Evolutionary conservation across 1,140 invertebrate species (phyloP), one percentile per base, ranked within the genome.

Genomic region (Drosophila rufa): DNA sequence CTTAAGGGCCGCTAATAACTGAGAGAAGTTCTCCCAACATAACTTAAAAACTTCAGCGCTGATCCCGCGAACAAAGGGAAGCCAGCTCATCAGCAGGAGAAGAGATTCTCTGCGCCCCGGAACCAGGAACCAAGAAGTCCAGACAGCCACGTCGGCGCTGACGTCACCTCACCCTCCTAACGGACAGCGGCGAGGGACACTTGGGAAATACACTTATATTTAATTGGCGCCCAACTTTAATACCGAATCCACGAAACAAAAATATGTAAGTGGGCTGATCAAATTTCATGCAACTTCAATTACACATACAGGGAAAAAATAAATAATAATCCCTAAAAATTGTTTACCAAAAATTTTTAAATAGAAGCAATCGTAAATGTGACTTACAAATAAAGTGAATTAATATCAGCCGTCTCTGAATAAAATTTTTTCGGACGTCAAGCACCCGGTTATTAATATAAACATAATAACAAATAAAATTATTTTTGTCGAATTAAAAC

Each of bases 221-320:
- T 43, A 43, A 57, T 43, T 57, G 55, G 40, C 38, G 6, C 40
- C 7, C 40, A 57, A 43, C 55, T 27, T n/a, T 27, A 57, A 27
- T 17, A 27, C 9, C 22, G 38, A 25, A 25, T 25, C 22, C 22
- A 25, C 22, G 22, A 25, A 2, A 25, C 22, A 25, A 25, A 25
- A 25, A 25, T 25, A 25, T 25, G 22, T 25, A 25, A 25, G 22
- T 25, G 42, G 27, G 40, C 57, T 59, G 57, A 59, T 6, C 43
- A 46, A 59, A 30, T 14, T 14, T 14, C 3, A 42, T 42, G 40
- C 53, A 58, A 25, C n/a, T 57, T 56, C 25, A 57, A 57, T 25
- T 25, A 57, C 36, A 57, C 38, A 57, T 57, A 19, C 15, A 17
- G 56, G n/a, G 12, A 59, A 40, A 40, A 55, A 55, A 50, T 56